Evolutionary conservation across 1,140 invertebrate genomes (phyloP), one percentile per base, ranked within the genome.

Genomic region (Trichonephila inaurata): DNA sequence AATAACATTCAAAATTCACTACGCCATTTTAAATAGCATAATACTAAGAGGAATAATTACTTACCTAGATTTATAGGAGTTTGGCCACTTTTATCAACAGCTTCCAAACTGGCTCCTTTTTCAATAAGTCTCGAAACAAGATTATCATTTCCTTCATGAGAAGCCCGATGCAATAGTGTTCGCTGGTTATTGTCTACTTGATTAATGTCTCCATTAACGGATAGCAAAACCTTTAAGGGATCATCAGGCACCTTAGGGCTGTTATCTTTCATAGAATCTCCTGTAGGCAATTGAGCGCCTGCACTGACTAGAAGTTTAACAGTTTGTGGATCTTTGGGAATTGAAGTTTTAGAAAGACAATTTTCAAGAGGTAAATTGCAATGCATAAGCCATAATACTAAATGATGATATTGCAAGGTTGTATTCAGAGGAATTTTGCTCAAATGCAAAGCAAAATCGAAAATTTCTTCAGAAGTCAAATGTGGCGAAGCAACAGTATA

Each of bases 11-110:
- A 2, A 64, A 64, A 64, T 64, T 6, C 14, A 19, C 5, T 19
- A 64, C 2, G 0, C 21, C 14, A 19, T 64, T 64, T 64, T 64
- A 64, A 64, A 64, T 64, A 12, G 18, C 5, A 21, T 19, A 64
- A 64, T 6, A 64, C 16, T 18, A 64, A 64, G 7, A 18, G 21
- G 16, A 64, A 19, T 24, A 51, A 82, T 16, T 44, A 90, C 87
- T 95, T 90, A 95, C 94, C 94, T 77, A 98, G 96, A 95, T 98
- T 98, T 77, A 98, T 95, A 21, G 98, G 97, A 12, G 98, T 98
- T 95, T 98, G 97, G 4, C 98, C 98, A 94, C 98, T 97, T 77
- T 97, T 96, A 95, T 98, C 98, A 83, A 96, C 96, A 5, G 96
- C 96, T 95, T 97, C 97, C 61, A 97, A 95, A 95, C 97, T 95